phyloP scores from a whole-genome alignment of 2,888 invertebrate genomes.

The Blastobasis adustella region DNA sequence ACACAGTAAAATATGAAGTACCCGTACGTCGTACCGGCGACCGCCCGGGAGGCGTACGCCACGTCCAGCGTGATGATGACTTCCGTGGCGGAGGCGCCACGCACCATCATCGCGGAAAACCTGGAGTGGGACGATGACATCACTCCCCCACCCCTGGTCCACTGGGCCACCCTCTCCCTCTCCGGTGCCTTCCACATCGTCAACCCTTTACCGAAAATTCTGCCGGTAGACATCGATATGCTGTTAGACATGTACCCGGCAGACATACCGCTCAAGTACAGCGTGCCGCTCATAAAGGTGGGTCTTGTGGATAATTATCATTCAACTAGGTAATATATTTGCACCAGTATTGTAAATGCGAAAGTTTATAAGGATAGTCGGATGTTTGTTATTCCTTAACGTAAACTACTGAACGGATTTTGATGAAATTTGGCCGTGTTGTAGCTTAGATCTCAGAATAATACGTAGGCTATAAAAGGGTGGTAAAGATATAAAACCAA shows the following conservation, averaged over 20 bases:
- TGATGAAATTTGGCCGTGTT: too few relatives aligned
- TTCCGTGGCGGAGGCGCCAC: slow-evolving; percentile 36
- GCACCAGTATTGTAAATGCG: too few relatives aligned
- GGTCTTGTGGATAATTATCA: too few relatives aligned
- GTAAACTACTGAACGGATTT: too few relatives aligned
- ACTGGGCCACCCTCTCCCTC: slow-evolving; percentile 40
- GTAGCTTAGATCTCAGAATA: too few relatives aligned
- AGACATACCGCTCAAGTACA: slow-evolving; percentile 72
- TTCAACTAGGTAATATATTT: too few relatives aligned
- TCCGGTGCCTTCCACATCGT: slow-evolving; percentile 58
- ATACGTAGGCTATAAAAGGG: too few relatives aligned
- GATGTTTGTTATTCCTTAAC: too few relatives aligned
- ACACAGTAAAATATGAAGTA: slow-evolving; percentile 45
- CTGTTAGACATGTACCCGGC: slow-evolving; percentile 77
- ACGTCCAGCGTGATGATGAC: slow-evolving; percentile 36
- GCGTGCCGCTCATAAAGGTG: slow-evolving; percentile 70
- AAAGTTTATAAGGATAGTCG: too few relatives aligned
- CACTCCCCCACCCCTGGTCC: slow-evolving; percentile 60
- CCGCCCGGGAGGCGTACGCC: slow-evolving; percentile 42
- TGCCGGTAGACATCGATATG: slow-evolving; percentile 73
- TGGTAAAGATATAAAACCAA: too few relatives aligned
- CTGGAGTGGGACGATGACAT: slow-evolving; percentile 58
- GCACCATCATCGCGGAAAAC: slow-evolving; percentile 54
- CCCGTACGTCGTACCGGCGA: slow-evolving; percentile 53
- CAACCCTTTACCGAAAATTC: slow-evolving; percentile 70